These are phyloP conservation scores for Myiothlypis chrysogaster DNA, from an alignment of 2,797 vertebrate species.

Conservation along the genomic window DNA sequence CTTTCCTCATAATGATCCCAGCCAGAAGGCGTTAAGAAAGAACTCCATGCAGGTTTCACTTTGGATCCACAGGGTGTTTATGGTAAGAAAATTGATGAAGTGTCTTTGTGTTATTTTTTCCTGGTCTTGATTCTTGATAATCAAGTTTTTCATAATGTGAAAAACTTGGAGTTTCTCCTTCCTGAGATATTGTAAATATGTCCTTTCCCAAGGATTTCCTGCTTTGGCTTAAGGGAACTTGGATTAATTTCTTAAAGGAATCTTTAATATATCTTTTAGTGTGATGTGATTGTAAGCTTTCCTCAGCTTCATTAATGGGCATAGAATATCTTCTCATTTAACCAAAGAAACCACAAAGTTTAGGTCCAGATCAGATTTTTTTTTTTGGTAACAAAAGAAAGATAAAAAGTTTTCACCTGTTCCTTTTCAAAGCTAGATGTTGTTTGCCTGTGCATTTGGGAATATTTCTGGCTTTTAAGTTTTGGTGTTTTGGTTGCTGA, in stretches of 20 bases:
- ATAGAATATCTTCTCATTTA: background rate
- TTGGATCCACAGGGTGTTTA: conserved; percentile 88
- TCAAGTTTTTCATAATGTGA: background rate
- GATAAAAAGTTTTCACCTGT: background rate
- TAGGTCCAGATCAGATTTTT: background rate
- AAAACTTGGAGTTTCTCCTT: background rate
- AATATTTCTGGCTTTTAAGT: background rate
- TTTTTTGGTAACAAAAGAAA: background rate
- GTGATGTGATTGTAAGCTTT: background rate
- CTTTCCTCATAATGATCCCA: conserved; percentile 61
- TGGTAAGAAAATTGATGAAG: conserved; percentile 74
- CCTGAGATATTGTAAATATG: background rate
- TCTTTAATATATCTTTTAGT: background rate
- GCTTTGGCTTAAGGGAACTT: background rate
- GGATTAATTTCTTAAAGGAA: background rate
- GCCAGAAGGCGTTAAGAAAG: conserved; percentile 88
- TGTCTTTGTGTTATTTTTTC: background rate
- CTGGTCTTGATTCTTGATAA: background rate
- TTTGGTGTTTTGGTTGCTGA: background rate
- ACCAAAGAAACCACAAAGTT: background rate
- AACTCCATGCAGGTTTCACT: conserved; percentile 73
- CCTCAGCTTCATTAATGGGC: background rate
- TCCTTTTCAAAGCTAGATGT: background rate
- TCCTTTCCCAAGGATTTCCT: background rate
- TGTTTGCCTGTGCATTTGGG: background rate